Base-by-base conservation (phyloP, 2,797 vertebrate genomes). In the Micrastur ruficollis region DNA sequence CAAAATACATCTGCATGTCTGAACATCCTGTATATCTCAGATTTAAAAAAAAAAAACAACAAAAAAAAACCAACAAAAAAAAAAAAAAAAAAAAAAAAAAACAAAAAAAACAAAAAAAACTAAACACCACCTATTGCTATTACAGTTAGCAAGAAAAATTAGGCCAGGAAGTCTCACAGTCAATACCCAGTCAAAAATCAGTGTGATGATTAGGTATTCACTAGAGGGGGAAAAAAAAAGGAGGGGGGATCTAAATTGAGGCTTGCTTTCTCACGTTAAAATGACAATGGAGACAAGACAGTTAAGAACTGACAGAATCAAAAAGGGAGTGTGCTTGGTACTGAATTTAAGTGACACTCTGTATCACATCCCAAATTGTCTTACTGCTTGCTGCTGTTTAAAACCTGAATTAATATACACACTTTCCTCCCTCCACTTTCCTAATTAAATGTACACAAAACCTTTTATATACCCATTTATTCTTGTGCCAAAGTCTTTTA, bases 241-340 rank as follows among this genome's bases (percentile, higher is more conserved):
- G 63, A 32, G 78, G 74, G 92, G 95, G 71, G 19, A 94, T 76
- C 86, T 94, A 93, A 95, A 96, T 50, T 80, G 95, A 91, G 49
- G 84, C 72, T 96, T 92, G 82, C 76, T 87, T 82, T 82, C 58
- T 92, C 92, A 49, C 4, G 40, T 55, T 93, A 53, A 93, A 95
- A 92, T 92, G 91, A 97, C 96, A 97, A 96, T 96, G 94, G 95
- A 95, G 96, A 81, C 61, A 91, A 93, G 91, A 91, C 96, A 94
- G 95, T 93, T 84, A 76, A 70, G 92, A 94, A 92, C 4, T 92
- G 92, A 92, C 92, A 93, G 86, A 89, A 91, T 38, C 1, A 0
- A 96, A 85, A 92, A 94, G 74, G 74, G 67, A 95, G 56, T 29
- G 81, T 87, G 89, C 92, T 44, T 38, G 67, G 85, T 68, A 53